Evolutionary conservation across 2,888 invertebrate species (phyloP).

Genomic region (Ormyrus nitidulus): DNA sequence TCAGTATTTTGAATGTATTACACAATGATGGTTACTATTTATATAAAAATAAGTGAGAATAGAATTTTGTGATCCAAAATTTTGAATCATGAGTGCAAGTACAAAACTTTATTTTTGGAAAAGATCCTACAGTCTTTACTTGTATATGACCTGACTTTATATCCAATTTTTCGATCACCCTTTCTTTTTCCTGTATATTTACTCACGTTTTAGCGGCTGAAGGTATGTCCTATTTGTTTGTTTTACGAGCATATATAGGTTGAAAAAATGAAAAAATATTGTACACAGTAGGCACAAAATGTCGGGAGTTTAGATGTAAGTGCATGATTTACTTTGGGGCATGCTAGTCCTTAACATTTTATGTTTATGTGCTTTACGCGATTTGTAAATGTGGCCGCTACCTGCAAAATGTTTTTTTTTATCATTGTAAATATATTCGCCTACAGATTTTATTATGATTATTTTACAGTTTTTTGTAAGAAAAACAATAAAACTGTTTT

Average conservation of each 20-base stretch:
- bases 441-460: conserved; percentile 8
- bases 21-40: neutral
- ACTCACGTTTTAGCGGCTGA: conserved; percentile 31
- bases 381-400: conserved; percentile 49
- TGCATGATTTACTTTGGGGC: conserved; percentile 55
- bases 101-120: conserved; percentile 11
- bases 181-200: conserved; percentile 14
- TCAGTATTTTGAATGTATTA: too few relatives aligned
- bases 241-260: conserved; percentile 1
- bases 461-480: conserved; percentile 53
- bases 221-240: conserved; percentile 46
- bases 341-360: conserved; percentile 54
- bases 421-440: conserved; percentile 49
- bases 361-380: conserved; percentile 47
- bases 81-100: conserved; percentile 16
- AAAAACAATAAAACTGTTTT: conserved; percentile 54
- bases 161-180: conserved; percentile 23
- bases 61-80: conserved; percentile 46
- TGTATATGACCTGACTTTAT: conserved; percentile 26
- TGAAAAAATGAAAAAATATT: conserved; percentile 16
- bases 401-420: conserved; percentile 42
- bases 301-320: conserved; percentile 44
- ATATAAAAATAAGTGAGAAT: neutral
- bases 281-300: conserved; percentile 29
- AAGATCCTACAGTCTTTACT: neutral